phyloP scores from a whole-genome alignment of 2,113 vertebrate species.

The Setophaga coronata region DNA sequence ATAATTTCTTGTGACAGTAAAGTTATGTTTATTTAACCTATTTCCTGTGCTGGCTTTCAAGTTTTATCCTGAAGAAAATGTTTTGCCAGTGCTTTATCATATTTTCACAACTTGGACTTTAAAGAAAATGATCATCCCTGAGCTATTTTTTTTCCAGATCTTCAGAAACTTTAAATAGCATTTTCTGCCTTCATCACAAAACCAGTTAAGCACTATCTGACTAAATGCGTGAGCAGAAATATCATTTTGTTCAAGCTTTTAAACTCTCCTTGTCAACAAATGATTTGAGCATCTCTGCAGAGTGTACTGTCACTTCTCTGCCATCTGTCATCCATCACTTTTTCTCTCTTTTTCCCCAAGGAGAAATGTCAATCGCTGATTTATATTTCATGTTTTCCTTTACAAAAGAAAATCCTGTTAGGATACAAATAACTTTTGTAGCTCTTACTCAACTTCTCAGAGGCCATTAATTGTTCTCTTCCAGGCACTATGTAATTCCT shows the following conservation, averaged over 20 bases:
- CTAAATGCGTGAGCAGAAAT: slow-evolving; percentile 19
- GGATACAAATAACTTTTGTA: neutral
- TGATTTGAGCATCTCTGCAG: neutral
- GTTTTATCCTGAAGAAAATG: slow-evolving; percentile 17
- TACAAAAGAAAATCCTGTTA: slow-evolving; percentile 7
- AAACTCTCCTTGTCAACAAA: slow-evolving; percentile 40
- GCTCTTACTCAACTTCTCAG: neutral
- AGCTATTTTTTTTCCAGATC: neutral
- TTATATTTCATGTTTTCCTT: neutral
- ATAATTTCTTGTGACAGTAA: neutral
- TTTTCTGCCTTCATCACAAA: slow-evolving; percentile 1
- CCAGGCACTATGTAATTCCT: neutral
- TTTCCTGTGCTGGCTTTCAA: slow-evolving; percentile 30
- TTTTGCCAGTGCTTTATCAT: neutral
- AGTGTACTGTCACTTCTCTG: slow-evolving; percentile 19
- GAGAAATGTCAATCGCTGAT: slow-evolving; percentile 8
- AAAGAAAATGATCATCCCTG: neutral
- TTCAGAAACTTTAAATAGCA: slow-evolving; percentile 23
- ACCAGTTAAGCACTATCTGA: neutral
- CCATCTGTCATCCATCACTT: slow-evolving; percentile 45
- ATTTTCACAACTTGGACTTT: slow-evolving; percentile 40
- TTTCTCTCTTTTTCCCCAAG: neutral
- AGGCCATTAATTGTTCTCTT: slow-evolving; percentile 22
- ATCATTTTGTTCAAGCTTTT: slow-evolving; percentile 32
- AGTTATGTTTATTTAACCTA: slow-evolving; percentile 47